phyloP scores from a whole-genome alignment of 2,888 invertebrate genomes.

The Antheraea yamamai region DNA sequence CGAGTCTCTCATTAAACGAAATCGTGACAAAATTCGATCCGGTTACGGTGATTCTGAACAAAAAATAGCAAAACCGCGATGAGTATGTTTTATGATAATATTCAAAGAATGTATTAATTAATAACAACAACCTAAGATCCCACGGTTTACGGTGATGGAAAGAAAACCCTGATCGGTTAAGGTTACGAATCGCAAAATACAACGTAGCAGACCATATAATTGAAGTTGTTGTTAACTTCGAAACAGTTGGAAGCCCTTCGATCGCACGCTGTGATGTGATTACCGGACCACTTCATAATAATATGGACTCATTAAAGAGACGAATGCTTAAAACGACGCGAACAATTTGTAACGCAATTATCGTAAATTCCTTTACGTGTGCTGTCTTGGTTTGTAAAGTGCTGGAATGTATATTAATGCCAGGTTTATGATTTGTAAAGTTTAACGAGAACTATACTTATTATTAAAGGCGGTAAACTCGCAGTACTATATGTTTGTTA shows the following conservation, averaged over 20 bases:
- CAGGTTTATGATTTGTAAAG: not conserved
- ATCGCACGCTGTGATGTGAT: constrained; percentile 21
- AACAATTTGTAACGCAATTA: constrained; percentile 24
- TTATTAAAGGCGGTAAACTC: too few relatives aligned
- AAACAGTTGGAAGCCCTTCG: constrained; percentile 18
- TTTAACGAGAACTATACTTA: not conserved
- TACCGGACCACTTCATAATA: constrained; percentile 21
- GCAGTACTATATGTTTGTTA: not conserved
- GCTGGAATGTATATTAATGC: not conserved
- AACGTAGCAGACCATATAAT: constrained; percentile 24
- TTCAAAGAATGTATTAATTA: constrained; percentile 17
- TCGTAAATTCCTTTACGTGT: constrained; percentile 8
- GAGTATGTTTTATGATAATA: not conserved
- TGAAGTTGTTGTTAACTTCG: constrained; percentile 28
- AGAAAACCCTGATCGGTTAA: constrained; percentile 15
- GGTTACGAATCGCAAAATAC: constrained; percentile 21
- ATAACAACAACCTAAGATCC: constrained; percentile 17
- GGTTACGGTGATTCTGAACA: not conserved
- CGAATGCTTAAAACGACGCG: constrained; percentile 15
- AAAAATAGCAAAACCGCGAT: not conserved
- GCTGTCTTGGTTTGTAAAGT: not conserved
- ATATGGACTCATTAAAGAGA: constrained; percentile 24
- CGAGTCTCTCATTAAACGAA: not conserved
- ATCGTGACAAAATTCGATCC: not conserved
- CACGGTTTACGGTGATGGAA: constrained; percentile 10